phyloP scores from a whole-genome alignment of 1,140 invertebrate genomes.

The Drosophila asahinai region DNA sequence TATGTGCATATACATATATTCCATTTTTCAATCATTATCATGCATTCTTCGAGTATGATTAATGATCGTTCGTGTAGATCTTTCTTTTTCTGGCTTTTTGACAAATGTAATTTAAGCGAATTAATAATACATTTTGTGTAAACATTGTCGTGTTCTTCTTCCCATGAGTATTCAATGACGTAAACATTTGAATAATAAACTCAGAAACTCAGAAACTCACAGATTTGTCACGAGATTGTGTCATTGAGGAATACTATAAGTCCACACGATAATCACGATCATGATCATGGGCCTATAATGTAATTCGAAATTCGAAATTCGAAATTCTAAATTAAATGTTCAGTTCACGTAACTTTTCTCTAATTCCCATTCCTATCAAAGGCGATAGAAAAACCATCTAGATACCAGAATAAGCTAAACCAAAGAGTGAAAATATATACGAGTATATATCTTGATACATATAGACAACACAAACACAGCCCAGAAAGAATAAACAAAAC shows the following conservation, averaged over 20 bases:
- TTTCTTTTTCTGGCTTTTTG: constrained; percentile 48
- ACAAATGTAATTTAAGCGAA: constrained; percentile 55
- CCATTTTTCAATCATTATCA: constrained; percentile 30
- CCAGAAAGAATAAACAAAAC: constrained; percentile 66
- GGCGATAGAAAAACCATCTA: constrained; percentile 8
- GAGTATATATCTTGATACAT: not conserved
- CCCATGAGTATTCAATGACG: constrained; percentile 39
- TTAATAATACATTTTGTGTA: constrained; percentile 39
- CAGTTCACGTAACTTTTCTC: not conserved
- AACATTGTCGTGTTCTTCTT: constrained; percentile 33
- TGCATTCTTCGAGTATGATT: constrained; percentile 49
- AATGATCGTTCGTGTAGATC: constrained; percentile 42
- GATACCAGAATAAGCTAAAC: constrained; percentile 31
- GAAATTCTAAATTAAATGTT: constrained; percentile 2
- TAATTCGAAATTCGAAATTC: constrained; percentile 1
- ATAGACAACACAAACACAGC: constrained; percentile 22
- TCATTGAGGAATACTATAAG: constrained; percentile 17
- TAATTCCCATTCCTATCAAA: not conserved
- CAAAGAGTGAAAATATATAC: constrained; percentile 12
- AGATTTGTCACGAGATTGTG: constrained; percentile 49
- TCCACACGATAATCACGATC: not conserved
- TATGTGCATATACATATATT: constrained; percentile 1
- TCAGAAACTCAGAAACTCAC: too few relatives aligned
- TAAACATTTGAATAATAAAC: constrained; percentile 42
- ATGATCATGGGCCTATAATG: constrained; percentile 4